phyloP scores from a whole-genome alignment of 2,113 vertebrate genomes.

The Sceloporus tristichus region DNA sequence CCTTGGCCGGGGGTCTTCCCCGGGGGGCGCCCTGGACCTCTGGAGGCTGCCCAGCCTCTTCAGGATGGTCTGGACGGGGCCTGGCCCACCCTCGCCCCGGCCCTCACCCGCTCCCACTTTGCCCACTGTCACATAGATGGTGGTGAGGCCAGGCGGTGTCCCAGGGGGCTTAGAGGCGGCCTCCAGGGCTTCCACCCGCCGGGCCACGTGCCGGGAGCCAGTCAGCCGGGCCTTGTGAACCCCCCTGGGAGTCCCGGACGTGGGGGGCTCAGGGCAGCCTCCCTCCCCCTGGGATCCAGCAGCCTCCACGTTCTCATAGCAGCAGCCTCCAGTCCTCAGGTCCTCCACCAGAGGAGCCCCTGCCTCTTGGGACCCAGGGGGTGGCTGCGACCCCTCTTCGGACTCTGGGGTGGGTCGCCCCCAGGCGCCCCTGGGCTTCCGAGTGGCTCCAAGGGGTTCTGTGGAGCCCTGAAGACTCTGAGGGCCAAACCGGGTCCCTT shows the following conservation, averaged over 20 bases:
- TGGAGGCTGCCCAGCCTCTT: constrained; percentile 89
- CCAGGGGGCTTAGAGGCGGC: constrained; percentile 34
- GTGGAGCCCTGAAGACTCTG: constrained; percentile 79
- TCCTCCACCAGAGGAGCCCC: background rate
- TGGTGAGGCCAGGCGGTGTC: constrained; percentile 78
- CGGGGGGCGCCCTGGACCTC: constrained; percentile 75
- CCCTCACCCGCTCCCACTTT: constrained; percentile 34
- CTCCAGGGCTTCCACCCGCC: constrained; percentile 73
- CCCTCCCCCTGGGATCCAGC: constrained; percentile 35
- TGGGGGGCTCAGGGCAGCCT: background rate
- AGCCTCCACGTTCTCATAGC: constrained; percentile 61
- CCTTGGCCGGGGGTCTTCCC: constrained; percentile 71
- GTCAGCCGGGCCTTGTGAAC: constrained; percentile 59
- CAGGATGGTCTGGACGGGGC: constrained; percentile 86
- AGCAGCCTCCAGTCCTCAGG: background rate
- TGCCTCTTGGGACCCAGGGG: background rate
- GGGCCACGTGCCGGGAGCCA: constrained; percentile 77
- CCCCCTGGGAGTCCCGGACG: constrained; percentile 21
- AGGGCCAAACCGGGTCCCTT: constrained; percentile 91
- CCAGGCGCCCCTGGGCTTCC: constrained; percentile 80
- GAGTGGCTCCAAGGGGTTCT: background rate
- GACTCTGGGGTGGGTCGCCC: constrained; percentile 50
- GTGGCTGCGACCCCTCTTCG: constrained; percentile 17
- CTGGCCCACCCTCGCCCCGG: constrained; percentile 56
- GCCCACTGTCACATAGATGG: constrained; percentile 89